Evolutionary conservation across 2,797 vertebrate genomes (phyloP).

Genomic region (Ctenopoma kingsleyae): DNA sequence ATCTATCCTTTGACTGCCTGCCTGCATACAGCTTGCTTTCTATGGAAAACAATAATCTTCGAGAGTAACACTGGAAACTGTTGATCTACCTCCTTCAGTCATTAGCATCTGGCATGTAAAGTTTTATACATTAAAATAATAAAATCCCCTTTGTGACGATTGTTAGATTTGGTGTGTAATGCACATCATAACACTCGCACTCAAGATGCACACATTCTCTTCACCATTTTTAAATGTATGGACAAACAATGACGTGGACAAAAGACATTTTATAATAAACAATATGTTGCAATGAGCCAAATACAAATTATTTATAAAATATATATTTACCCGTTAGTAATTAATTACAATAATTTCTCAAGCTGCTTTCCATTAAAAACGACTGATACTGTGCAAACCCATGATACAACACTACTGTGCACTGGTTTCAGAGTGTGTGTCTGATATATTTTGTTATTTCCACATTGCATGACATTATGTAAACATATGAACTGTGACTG

Average conservation of each 20-base stretch:
- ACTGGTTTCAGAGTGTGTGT: neutral
- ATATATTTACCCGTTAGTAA: neutral
- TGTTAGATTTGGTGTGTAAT: slow-evolving; percentile 5
- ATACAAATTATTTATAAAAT: neutral
- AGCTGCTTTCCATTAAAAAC: slow-evolving; percentile 3
- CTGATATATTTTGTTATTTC: neutral
- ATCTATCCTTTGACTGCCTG: neutral
- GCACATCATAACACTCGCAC: neutral
- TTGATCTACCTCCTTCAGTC: neutral
- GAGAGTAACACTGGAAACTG: neutral
- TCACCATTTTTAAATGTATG: neutral
- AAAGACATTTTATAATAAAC: slow-evolving; percentile 5
- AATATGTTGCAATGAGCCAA: neutral
- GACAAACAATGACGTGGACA: neutral
- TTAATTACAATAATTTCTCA: slow-evolving; percentile 1
- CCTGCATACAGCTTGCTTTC: neutral
- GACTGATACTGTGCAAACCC: neutral
- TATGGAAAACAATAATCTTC: neutral
- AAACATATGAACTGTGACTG: slow-evolving; percentile 7
- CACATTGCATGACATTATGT: neutral
- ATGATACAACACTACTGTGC: neutral
- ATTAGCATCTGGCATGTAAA: neutral
- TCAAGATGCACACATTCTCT: neutral
- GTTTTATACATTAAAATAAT: neutral
- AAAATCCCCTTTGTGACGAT: neutral